A percentile compares a stretch with the other conserved stretches of the same genome.
Evolutionary conservation across 1,140 invertebrate genomes (phyloP).

Genomic region (Chelonus insularis): DNA sequence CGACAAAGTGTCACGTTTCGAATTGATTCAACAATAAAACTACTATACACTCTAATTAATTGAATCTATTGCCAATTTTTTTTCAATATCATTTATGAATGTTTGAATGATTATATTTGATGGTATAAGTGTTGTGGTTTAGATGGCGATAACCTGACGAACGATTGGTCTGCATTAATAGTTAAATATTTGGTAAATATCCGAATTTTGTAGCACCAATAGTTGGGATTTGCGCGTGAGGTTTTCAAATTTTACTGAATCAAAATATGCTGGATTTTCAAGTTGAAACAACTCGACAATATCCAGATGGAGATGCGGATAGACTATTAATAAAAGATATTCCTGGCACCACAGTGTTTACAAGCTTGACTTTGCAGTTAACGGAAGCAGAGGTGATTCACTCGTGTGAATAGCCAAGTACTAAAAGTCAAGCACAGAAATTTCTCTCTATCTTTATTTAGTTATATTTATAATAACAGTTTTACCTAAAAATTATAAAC

Average conservation of each 20-base stretch:
- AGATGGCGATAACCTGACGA: conserved; percentile 17
- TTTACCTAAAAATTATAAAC: neutral
- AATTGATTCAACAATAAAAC: too few relatives aligned
- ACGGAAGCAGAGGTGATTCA: conserved; percentile 18
- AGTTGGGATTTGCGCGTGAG: neutral
- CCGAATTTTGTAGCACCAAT: too few relatives aligned
- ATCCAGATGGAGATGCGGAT: conserved; percentile 3
- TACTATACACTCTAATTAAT: too few relatives aligned
- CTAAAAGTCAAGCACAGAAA: neutral
- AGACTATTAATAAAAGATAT: conserved; percentile 9
- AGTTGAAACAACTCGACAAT: conserved; percentile 1
- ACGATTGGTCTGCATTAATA: neutral
- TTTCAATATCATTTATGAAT: too few relatives aligned
- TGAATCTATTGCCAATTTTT: too few relatives aligned
- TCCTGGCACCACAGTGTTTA: conserved; percentile 6
- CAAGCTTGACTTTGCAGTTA: conserved; percentile 10
- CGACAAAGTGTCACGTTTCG: too few relatives aligned
- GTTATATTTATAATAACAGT: neutral
- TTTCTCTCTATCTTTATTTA: neutral
- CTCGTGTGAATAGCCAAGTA: conserved; percentile 17
- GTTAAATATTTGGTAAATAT: neutral
- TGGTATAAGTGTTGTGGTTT: neutral
- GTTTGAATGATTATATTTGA: neutral
- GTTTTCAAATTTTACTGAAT: neutral
- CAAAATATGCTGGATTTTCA: neutral